These are phyloP conservation scores for Ecliptopera silaceata DNA, from an alignment of 2,888 invertebrate species.

Conservation along the genomic window DNA sequence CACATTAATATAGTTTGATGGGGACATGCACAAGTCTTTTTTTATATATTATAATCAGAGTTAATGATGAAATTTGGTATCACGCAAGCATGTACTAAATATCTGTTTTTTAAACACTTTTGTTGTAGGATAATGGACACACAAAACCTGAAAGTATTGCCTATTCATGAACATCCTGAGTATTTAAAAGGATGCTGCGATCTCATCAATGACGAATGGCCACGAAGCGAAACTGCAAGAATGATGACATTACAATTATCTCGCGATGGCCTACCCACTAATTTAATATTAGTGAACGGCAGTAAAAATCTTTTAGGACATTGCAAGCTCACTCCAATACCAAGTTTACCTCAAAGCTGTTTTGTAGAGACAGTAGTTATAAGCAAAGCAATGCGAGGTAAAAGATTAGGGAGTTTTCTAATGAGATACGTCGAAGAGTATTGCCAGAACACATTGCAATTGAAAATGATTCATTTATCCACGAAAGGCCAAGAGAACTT, in stretches of 20 bases:
- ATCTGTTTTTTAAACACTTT: no score
- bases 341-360: constrained; percentile 87
- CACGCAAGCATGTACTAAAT: no score
- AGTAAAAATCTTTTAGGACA: constrained; percentile 87
- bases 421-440: constrained; percentile 90
- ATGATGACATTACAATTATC: constrained; percentile 89
- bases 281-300: constrained; percentile 85
- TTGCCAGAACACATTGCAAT: constrained; percentile 83
- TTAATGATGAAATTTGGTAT: no score
- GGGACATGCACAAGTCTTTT: no score
- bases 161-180: constrained; percentile 88
- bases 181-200: constrained; percentile 88
- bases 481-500: constrained; percentile 90
- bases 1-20: no score
- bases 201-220: constrained; percentile 94
- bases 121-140: constrained; percentile 54
- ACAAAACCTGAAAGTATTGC: constrained; percentile 79
- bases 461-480: constrained; percentile 86
- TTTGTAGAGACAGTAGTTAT: constrained; percentile 93
- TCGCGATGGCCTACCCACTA: constrained; percentile 88
- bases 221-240: constrained; percentile 90
- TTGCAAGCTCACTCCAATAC: constrained; percentile 89
- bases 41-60: no score
- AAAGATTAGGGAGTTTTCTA: constrained; percentile 89
- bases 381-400: constrained; percentile 86